Percentiles rank a stretch among this genome's conserved stretches.
These are phyloP conservation scores for Steinernema carpocapsae DNA, from an alignment of 2,888 invertebrate species.

Conservation along the genomic window DNA sequence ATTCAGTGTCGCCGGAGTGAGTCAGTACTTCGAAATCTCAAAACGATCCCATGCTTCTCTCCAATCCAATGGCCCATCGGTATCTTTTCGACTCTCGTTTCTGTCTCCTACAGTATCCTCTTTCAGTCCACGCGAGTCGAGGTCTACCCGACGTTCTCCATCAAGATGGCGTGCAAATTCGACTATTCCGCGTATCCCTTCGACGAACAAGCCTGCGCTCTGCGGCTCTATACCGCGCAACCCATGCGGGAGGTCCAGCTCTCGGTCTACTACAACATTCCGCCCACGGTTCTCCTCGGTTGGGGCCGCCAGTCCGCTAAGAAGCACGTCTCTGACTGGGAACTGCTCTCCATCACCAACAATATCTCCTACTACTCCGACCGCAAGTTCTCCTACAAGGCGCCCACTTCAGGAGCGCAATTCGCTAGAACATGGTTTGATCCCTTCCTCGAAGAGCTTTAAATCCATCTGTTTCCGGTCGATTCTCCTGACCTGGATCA, in stretches of 20 bases:
- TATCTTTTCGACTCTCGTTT: neutral
- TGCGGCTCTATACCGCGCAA: conserved; percentile 49
- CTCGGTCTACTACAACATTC: conserved; percentile 46
- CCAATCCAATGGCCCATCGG: conserved; percentile 44
- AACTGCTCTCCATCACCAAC: conserved; percentile 49
- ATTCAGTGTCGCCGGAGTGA: conserved; percentile 58
- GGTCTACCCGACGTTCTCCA: conserved; percentile 61
- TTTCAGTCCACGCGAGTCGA: conserved; percentile 51
- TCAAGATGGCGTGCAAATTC: conserved; percentile 62
- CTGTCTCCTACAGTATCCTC: neutral
- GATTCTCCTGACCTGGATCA: conserved; percentile 44
- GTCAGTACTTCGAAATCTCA: conserved; percentile 55
- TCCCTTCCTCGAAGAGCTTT: conserved; percentile 15
- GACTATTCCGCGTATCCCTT: conserved; percentile 55
- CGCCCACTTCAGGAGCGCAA: conserved; percentile 50
- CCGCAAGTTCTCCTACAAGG: conserved; percentile 40
- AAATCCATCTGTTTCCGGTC: conserved; percentile 40
- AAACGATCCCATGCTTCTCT: conserved; percentile 52
- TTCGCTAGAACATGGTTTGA: conserved; percentile 45
- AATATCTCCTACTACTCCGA: conserved; percentile 51
- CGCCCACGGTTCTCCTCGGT: conserved; percentile 47
- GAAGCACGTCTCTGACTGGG: conserved; percentile 58
- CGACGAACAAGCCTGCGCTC: conserved; percentile 47
- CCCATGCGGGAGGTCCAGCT: conserved; percentile 50
- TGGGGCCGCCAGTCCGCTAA: conserved; percentile 59